phyloP scores from a whole-genome alignment of 2,113 vertebrate genomes.

The Platanista minor region DNA sequence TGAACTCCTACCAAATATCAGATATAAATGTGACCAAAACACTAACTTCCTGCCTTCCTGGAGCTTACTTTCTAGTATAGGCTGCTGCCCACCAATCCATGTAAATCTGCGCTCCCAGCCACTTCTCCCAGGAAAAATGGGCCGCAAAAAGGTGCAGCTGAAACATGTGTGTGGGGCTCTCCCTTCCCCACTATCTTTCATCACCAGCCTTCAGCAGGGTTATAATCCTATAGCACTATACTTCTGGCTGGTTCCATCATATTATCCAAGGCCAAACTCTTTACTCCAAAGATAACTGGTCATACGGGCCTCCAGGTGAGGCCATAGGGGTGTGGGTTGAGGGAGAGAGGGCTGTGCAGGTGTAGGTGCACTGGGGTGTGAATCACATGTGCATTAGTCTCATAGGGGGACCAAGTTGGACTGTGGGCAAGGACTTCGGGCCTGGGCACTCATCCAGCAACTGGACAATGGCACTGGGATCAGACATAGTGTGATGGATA shows the following conservation, averaged over 20 bases:
- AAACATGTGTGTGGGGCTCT: neutral
- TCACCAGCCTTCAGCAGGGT: neutral
- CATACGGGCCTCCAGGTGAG: neutral
- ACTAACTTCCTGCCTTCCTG: neutral
- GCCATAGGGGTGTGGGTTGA: neutral
- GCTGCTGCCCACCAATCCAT: neutral
- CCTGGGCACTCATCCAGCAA: neutral
- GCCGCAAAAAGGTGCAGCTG: neutral
- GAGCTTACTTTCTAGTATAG: neutral
- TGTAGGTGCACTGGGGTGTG: neutral
- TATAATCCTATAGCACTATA: neutral
- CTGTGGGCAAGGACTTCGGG: neutral
- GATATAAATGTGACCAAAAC: neutral
- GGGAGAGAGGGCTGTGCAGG: neutral
- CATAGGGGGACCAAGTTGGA: neutral
- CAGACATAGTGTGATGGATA: neutral
- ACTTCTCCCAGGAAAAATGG: neutral
- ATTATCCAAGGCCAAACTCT: neutral
- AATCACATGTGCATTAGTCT: too few species aligned
- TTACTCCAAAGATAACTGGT: neutral
- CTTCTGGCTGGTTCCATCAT: neutral
- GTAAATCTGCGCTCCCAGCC: neutral
- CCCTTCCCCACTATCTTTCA: neutral
- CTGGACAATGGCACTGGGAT: accelerated
- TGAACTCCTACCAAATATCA: neutral